Evolutionary conservation across 2,888 invertebrate genomes (phyloP), one percentile per base, ranked within the genome.

Genomic region (Eledona agricola): DNA sequence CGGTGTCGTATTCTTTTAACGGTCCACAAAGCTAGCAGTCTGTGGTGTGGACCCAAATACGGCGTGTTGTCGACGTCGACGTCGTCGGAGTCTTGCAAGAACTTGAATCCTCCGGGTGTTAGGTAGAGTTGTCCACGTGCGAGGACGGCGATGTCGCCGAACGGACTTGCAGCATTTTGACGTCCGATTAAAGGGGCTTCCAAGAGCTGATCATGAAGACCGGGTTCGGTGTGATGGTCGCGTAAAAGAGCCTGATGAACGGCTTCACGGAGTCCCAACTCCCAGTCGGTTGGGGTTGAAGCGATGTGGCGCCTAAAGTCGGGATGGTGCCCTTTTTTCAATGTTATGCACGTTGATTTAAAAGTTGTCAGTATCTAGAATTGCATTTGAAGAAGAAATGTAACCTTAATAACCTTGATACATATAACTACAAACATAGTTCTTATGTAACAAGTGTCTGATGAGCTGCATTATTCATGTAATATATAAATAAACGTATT

Each of bases 1-100:
- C 83, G 79, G 70, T 88, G 88, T 25, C 87, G 76, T 38, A 86
- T 81, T 38, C 87, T 80, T 72, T 85, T 86, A 2, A 88, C 85
- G 0, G 83, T 83, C 88, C 88, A 88, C 46, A 84, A 71, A 0
- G 87, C 87, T 64, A 83, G 78, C 2, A 84, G 78, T 46, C 74
- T 72, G 32, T 74, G 57, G 4, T 69, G 58, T 4, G 69, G 69
- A 31, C 32, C 35, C 10, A 28, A 12, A 7, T n/a, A n/a, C n/a
- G n/a, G n/a, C n/a, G n/a, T n/a, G n/a, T n/a, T n/a, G 54, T 83
- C 82, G 57, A 78, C 78, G 15, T 80, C 79, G 25, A 79, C 72
- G 25, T 67, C 67, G 50, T 73, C 65, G 2, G 65, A 68, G 47
- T 77, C 77, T 60, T 76, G 75, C 0, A 81, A 72, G 63, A 87